These are phyloP conservation scores for Brachionus plicatilis DNA, from an alignment of 1,140 invertebrate genomes.

Conservation along the genomic window DNA sequence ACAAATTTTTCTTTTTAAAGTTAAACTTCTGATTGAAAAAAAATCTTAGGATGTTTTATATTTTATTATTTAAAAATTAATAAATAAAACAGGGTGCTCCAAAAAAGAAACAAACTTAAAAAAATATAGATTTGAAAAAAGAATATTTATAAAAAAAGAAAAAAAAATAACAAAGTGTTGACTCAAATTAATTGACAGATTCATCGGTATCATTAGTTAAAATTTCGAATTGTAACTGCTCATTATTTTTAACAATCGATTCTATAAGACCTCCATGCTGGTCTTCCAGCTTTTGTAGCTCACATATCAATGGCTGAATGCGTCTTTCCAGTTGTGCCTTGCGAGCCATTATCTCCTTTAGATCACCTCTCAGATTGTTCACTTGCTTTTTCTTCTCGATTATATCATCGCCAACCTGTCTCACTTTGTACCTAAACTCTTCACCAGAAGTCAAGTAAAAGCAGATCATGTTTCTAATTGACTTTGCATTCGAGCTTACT, in stretches of 20 bases:
- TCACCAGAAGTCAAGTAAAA: constrained; percentile 36
- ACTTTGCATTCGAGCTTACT: constrained; percentile 22
- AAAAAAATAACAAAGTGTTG: background rate
- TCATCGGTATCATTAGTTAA: constrained; percentile 22
- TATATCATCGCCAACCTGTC: constrained; percentile 28
- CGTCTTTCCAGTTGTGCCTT: constrained; percentile 29
- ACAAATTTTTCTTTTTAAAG: background rate
- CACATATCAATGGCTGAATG: constrained; percentile 31
- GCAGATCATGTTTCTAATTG: constrained; percentile 33
- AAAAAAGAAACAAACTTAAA: background rate
- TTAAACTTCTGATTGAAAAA: background rate
- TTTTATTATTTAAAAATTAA: constrained; percentile 1
- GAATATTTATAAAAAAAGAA: background rate
- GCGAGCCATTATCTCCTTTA: constrained; percentile 37
- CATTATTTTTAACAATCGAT: constrained; percentile 10
- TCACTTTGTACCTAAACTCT: constrained; percentile 35
- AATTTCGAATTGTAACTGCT: constrained; percentile 9
- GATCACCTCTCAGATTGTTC: constrained; percentile 21
- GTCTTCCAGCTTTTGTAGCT: constrained; percentile 36
- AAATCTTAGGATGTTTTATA: background rate
- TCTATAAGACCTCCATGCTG: constrained; percentile 23
- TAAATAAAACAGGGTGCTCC: background rate
- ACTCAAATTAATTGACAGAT: constrained; percentile 8
- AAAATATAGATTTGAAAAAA: background rate
- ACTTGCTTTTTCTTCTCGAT: constrained; percentile 39